phyloP scores from a whole-genome alignment of 2,888 invertebrate species.

The Orthosia gothica region DNA sequence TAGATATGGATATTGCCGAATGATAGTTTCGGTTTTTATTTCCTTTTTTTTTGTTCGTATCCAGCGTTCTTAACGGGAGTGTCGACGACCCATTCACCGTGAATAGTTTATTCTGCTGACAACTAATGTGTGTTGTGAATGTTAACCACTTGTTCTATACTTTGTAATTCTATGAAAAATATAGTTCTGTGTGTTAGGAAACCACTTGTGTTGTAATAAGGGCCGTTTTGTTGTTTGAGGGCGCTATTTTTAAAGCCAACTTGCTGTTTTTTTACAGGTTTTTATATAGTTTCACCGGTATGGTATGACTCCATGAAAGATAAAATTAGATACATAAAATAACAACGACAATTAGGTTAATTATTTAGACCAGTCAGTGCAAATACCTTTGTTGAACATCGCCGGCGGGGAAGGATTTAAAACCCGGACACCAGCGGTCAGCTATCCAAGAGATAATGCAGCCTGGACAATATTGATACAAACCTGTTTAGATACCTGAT shows the following conservation, averaged over 20 bases:
- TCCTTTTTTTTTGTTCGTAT: slow-evolving; percentile 15
- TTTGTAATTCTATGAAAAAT: slow-evolving; percentile 53
- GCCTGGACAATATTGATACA: neutral
- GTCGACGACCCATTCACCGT: slow-evolving; percentile 39
- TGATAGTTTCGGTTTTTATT: neutral
- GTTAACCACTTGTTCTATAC: slow-evolving; percentile 52
- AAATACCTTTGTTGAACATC: too few species aligned
- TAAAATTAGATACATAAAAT: too few species aligned
- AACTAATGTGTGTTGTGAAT: slow-evolving; percentile 60
- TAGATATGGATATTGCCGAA: too few species aligned
- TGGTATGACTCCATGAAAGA: too few species aligned
- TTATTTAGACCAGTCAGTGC: too few species aligned
- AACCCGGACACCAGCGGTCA: too few species aligned
- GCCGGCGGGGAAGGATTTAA: too few species aligned
- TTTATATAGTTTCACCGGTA: too few species aligned
- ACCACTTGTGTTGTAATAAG: slow-evolving; percentile 16
- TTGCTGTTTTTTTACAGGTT: slow-evolving; percentile 12
- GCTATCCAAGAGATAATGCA: too few species aligned
- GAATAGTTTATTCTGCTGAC: slow-evolving; percentile 66
- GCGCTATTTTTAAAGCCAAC: neutral
- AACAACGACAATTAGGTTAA: too few species aligned
- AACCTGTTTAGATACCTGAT: neutral
- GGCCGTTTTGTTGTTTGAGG: slow-evolving; percentile 13
- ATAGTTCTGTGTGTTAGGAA: slow-evolving; percentile 26
- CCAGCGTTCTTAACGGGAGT: slow-evolving; percentile 39